These are phyloP conservation scores for Rhinichthys klamathensis DNA, from an alignment of 2,113 vertebrate genomes.

Conservation along the genomic window DNA sequence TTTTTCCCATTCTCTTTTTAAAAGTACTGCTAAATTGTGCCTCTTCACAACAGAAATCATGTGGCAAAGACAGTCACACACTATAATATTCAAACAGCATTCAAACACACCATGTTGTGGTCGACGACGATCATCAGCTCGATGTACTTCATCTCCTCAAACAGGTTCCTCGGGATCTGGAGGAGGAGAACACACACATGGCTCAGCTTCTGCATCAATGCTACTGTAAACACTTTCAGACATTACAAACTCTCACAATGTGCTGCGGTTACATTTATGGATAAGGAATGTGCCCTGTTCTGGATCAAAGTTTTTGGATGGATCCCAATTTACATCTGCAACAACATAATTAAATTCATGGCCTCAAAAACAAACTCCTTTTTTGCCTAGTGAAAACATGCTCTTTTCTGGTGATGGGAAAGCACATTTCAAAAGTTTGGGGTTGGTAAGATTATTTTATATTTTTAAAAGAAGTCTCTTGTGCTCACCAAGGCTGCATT, in stretches of 20 bases:
- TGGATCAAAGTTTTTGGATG: not conserved
- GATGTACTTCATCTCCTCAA: slow-evolving; percentile 97
- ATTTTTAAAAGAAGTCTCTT: not conserved
- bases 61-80: not conserved
- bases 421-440: not conserved
- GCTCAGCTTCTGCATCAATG: not conserved
- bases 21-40: not conserved
- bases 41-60: not conserved
- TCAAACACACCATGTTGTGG: slow-evolving; percentile 88
- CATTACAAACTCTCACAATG: not conserved
- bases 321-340: not conserved
- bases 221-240: not conserved
- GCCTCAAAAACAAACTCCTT: not conserved
- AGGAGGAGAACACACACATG: slow-evolving; percentile 25
- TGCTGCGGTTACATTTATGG: not conserved
- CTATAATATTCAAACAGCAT: not conserved
- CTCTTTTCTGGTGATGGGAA: not conserved
- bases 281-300: not conserved
- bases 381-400: not conserved
- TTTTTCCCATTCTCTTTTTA: not conserved
- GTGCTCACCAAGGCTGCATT: not conserved
- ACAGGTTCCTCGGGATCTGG: slow-evolving; percentile 87
- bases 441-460: not conserved
- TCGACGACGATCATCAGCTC: slow-evolving; percentile 98
- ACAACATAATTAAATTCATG: not conserved